Evolutionary conservation across 2,113 vertebrate species (phyloP).

Genomic region (Ascaphus truei): DNA sequence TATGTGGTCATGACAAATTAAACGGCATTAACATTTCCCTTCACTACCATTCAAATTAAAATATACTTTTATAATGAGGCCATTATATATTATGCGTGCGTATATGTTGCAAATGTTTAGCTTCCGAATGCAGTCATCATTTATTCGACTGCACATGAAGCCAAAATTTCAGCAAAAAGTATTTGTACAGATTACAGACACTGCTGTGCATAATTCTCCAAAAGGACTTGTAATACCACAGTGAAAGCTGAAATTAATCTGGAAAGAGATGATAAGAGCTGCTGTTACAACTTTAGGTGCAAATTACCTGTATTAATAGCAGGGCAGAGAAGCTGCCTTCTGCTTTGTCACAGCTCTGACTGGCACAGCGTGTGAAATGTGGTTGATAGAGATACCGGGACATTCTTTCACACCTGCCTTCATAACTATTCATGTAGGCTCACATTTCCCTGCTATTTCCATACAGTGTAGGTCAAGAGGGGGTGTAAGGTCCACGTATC

Average conservation of each 20-base stretch:
- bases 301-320: constrained; percentile 29
- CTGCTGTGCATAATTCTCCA: constrained; percentile 14
- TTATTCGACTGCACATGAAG: constrained; percentile 1
- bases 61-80: neutral
- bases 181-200: constrained; percentile 16
- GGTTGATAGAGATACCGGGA: constrained; percentile 10
- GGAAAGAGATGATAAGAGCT: neutral
- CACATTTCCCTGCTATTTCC: neutral
- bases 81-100: neutral
- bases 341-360: constrained; percentile 22
- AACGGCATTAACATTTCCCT: constrained; percentile 30
- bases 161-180: constrained; percentile 6
- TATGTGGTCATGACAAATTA: constrained; percentile 33
- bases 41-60: constrained; percentile 35
- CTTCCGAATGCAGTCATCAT: neutral
- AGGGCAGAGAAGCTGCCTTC: neutral
- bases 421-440: constrained; percentile 10
- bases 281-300: constrained; percentile 4
- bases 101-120: neutral
- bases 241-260: constrained; percentile 35
- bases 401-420: neutral
- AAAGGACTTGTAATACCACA: constrained; percentile 31
- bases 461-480: neutral
- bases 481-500: neutral
- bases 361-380: constrained; percentile 23